A percentile compares a stretch with the other conserved stretches of the same genome.
Conservation (phyloP, 2,113 vertebrate genomes). For the Ochotona curzoniae region DNA sequence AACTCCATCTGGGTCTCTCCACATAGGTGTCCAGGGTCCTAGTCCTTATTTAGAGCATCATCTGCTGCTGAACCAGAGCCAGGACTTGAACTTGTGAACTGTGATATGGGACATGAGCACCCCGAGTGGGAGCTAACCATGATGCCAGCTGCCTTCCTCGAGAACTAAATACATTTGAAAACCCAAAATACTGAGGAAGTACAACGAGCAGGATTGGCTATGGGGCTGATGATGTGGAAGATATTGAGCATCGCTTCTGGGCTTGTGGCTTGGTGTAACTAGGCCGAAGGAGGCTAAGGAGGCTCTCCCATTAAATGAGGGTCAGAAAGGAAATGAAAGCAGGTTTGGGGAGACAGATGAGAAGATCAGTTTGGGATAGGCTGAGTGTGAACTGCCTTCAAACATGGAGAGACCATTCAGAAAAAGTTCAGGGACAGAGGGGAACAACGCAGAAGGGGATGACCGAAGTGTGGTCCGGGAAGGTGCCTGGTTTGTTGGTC, state of each 20-base stretch:
- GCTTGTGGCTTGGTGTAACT: not conserved
- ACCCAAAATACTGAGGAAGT: constrained; percentile 5
- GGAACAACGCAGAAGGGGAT: not conserved
- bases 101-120: no score
- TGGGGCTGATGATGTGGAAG: not conserved
- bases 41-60: no score
- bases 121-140: not conserved
- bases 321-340: not conserved
- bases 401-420: not conserved
- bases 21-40: no score
- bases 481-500: not conserved
- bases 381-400: not conserved
- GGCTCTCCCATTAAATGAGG: not conserved
- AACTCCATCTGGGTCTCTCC: no score
- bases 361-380: not conserved
- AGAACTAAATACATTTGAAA: not conserved
- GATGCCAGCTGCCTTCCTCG: not conserved
- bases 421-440: not conserved
- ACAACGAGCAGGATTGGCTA: not conserved
- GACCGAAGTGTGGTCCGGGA: not conserved
- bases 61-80: no score
- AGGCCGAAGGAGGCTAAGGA: not conserved
- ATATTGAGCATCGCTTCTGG: not conserved
- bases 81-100: no score
- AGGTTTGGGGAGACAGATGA: not conserved